Conservation (phyloP, 2,888 invertebrate genomes). For the Thecophora atra region DNA sequence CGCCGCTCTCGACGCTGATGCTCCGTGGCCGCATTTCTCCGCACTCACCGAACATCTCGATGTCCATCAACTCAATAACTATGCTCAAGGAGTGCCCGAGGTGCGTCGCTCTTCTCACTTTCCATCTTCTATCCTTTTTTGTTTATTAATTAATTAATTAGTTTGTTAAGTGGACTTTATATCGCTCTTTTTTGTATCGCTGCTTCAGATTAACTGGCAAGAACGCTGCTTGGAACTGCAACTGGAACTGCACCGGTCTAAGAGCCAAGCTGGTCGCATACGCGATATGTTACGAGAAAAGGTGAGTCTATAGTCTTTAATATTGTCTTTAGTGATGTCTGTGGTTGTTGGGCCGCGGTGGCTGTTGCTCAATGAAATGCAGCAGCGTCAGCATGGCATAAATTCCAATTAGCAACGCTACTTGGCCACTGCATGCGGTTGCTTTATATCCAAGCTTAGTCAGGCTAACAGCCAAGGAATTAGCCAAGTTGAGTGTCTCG, state of each 20-base stretch:
- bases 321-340: background rate
- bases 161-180: background rate
- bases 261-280: slow-evolving; percentile 86
- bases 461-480: background rate
- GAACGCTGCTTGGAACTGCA: slow-evolving; percentile 87
- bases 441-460: too few relatives aligned
- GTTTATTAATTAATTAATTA: background rate
- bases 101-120: slow-evolving; percentile 48
- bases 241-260: slow-evolving; percentile 84
- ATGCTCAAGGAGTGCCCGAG: slow-evolving; percentile 64
- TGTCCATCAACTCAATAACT: slow-evolving; percentile 65
- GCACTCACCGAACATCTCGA: slow-evolving; percentile 63
- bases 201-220: slow-evolving; percentile 82
- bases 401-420: background rate
- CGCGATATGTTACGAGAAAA: slow-evolving; percentile 90
- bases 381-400: background rate
- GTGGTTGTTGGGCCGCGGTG: background rate
- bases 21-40: slow-evolving; percentile 64
- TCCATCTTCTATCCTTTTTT: too few relatives aligned
- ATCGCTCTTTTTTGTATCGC: too few relatives aligned
- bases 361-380: background rate
- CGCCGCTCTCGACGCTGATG: slow-evolving; percentile 61
- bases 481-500: slow-evolving; percentile 1
- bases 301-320: slow-evolving; percentile 69
- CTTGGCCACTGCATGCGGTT: background rate